Percentiles rank a stretch among this genome's conserved stretches.
phyloP scores from a whole-genome alignment of 2,113 vertebrate species.

The Terrapene triunguis region DNA sequence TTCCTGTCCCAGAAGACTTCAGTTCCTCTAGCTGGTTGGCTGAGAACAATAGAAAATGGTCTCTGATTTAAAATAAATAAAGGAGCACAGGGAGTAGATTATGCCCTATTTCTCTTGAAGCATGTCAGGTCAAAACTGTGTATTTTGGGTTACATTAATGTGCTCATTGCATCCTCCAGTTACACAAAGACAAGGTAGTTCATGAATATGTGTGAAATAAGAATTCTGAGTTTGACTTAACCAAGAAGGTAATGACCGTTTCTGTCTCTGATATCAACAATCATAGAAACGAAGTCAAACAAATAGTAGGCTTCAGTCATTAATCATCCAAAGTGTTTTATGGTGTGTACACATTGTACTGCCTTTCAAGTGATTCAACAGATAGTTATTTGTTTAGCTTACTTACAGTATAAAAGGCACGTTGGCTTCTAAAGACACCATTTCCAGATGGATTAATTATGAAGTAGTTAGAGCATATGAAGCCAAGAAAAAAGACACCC shows the following conservation, averaged over 20 bases:
- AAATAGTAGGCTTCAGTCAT: background rate
- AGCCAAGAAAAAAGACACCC: background rate
- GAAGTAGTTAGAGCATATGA: conserved; percentile 11
- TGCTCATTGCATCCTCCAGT: background rate
- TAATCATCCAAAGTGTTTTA: background rate
- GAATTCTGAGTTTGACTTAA: background rate
- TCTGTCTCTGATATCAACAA: background rate
- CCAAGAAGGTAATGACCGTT: background rate
- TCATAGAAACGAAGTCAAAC: background rate
- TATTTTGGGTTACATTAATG: background rate
- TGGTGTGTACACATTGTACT: background rate
- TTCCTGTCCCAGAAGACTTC: background rate
- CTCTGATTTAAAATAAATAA: background rate
- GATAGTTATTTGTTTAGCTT: background rate
- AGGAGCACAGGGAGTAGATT: background rate
- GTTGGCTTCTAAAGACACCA: background rate
- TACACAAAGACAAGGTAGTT: background rate
- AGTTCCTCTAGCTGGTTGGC: background rate
- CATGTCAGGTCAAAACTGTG: background rate
- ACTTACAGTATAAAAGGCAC: background rate
- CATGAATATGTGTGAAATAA: background rate
- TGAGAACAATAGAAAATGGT: background rate
- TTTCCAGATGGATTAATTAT: background rate
- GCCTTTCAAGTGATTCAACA: background rate
- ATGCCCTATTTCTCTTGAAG: background rate